Evolutionary conservation across 2,888 invertebrate genomes (phyloP), one percentile per base, ranked within the genome.

Genomic region (Antitype chi): DNA sequence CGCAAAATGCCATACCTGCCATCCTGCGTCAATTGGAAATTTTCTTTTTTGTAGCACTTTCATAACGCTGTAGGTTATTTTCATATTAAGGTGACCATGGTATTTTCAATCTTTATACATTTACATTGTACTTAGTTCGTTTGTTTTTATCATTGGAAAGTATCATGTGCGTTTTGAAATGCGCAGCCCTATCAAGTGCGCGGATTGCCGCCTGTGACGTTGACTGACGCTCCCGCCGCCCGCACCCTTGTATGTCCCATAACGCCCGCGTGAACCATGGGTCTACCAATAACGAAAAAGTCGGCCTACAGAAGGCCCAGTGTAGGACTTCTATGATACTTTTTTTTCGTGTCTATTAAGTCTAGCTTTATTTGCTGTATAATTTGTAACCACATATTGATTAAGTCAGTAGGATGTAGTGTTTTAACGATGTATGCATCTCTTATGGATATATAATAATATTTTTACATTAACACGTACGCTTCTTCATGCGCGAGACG

Each of bases 371-470:
- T 68, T 67, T 62, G 38, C 63, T 68, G 53, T 38, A 57, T 73
- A 43, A 47, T 69, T 25, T 59, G 47, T 2, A 63, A 60, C 63
- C 53, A 28, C 49, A 63, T 70, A 32, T 43, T 63, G 20, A 38
- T 78, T 49, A 78, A 70, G 52, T 68, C 32, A 59, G 20, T 80
- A 82, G 67, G 15, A 52, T 70, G 67, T 62, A 60, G 43, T 60
- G 9, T 15, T 70, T 43, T 52, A 60, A 59, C 52, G 59, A 64
- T 15, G 66, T 70, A 57, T 25, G 47, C 20, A n/a, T 77, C 25
- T 60, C 25, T 49, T 25, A 53, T 38, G 25, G 9, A 67, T 80
- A 25, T 52, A 38, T 38, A 70, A 63, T 28, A 17, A 23, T 49
- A 32, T 59, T 28, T 20, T 76, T 60, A 47, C 32, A n/a, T 49